Evolutionary conservation across 2,113 vertebrate species (phyloP), one percentile per base, ranked within the genome.

Genomic region (Apeltes quadracus): DNA sequence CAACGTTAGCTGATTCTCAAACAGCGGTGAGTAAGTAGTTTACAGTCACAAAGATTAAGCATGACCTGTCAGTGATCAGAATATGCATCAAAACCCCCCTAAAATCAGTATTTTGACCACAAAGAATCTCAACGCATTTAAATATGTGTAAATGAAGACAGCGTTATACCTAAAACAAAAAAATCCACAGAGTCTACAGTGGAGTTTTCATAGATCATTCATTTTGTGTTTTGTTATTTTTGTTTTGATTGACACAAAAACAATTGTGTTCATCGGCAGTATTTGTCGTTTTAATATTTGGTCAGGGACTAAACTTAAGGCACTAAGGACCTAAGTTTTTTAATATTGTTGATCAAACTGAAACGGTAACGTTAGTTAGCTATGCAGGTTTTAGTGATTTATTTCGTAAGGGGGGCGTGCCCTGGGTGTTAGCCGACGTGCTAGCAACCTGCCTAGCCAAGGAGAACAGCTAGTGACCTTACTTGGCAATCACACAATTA

Each of bases 341-440:
- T 13, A 5, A 41, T 15, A 41, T 41, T 14, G 39, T 14, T 11
- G 46, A 50, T 13, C 22, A 51, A 23, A 18, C n/a, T 50, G 50
- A 25, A 13, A 15, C 16, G 32, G 50, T 51, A 13, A 15, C 16
- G 32, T 34, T 34, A 34, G 32, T 34, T 13, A 2, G 10, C 43
- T n/a, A 5, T 59, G 43, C 59, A 36, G 36, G 18, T 3, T 69
- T 53, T 5, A 6, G 15, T 34, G 48, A 23, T 34, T 29, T 59
- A 20, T 46, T 46, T 22, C 46, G 58, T 71, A 11, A 58, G 12
- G 81, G 81, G 78, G 82, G 85, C 48, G 85, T 87, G 85, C 79
- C 76, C 62, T 46, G 22, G 22, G 34, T 46, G 65, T 15, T 62
- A 74, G 62, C 55, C 29, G 10, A 50, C n/a, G 18, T 14, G 63